Conservation (phyloP, 30 jellyfish, hydroid and myxozoan genomes). For the Aurelia aurita region DNA sequence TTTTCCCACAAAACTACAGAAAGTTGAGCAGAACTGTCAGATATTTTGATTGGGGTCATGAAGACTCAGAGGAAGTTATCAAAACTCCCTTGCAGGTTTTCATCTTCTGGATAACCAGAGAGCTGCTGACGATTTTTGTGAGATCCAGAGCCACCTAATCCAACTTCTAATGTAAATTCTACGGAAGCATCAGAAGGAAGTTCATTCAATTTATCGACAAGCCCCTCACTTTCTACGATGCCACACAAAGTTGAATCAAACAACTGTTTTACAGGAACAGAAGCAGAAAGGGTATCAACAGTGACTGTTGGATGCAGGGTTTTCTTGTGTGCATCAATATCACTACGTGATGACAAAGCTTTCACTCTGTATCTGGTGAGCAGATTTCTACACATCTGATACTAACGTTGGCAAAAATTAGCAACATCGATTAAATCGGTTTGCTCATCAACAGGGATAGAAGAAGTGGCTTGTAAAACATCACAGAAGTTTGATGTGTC, state of each 20-base stretch:
- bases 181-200: neutral
- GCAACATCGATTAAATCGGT: too few relatives aligned
- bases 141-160: too few relatives aligned
- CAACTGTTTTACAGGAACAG: neutral
- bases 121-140: too few relatives aligned
- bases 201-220: neutral
- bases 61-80: neutral
- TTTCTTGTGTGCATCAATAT: too few relatives aligned
- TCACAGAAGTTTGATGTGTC: too few relatives aligned
- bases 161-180: too few relatives aligned
- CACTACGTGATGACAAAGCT: too few relatives aligned
- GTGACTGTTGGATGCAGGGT: neutral
- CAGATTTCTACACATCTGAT: too few relatives aligned
- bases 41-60: neutral
- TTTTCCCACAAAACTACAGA: neutral
- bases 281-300: neutral
- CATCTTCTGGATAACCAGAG: neutral
- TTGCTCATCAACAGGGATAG: too few relatives aligned
- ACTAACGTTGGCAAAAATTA: too few relatives aligned
- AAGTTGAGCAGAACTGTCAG: neutral
- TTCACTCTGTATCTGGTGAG: too few relatives aligned
- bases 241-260: neutral
- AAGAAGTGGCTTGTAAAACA: too few relatives aligned
- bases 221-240: neutral
- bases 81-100: neutral